phyloP scores from a whole-genome alignment of 2,797 vertebrate species.

The Chelonia mydas region DNA sequence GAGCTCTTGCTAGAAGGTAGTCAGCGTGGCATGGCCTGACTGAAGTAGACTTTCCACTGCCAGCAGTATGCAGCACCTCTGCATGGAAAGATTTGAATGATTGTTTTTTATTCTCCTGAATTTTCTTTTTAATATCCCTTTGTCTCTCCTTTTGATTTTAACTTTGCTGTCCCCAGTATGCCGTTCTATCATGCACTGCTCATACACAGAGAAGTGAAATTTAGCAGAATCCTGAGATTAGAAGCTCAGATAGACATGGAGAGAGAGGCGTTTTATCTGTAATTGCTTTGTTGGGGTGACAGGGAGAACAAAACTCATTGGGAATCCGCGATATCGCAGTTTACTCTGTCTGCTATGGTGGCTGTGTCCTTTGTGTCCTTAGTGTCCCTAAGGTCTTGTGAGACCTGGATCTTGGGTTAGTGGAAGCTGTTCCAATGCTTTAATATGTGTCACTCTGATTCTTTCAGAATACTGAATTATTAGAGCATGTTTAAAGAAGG shows the following conservation, averaged over 20 bases:
- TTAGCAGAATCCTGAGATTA: neutral
- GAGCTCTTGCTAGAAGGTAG: neutral
- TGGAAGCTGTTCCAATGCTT: neutral
- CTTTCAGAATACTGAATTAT: neutral
- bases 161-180: neutral
- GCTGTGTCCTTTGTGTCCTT: neutral
- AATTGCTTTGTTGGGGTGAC: neutral
- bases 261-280: neutral
- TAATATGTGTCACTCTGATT: neutral
- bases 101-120: neutral
- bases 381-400: neutral
- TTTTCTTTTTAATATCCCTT: neutral
- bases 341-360: neutral
- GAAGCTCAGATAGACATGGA: neutral
- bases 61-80: neutral
- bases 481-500: neutral
- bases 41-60: slow-evolving; percentile 23
- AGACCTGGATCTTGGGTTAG: neutral
- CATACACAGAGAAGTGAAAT: neutral
- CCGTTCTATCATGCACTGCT: neutral
- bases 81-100: neutral
- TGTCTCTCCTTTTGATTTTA: neutral
- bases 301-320: neutral
- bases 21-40: neutral
- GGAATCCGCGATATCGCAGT: neutral